These are phyloP conservation scores for Sebastes taczanowskii DNA, from an alignment of 2,797 vertebrate species.

Conservation along the genomic window DNA sequence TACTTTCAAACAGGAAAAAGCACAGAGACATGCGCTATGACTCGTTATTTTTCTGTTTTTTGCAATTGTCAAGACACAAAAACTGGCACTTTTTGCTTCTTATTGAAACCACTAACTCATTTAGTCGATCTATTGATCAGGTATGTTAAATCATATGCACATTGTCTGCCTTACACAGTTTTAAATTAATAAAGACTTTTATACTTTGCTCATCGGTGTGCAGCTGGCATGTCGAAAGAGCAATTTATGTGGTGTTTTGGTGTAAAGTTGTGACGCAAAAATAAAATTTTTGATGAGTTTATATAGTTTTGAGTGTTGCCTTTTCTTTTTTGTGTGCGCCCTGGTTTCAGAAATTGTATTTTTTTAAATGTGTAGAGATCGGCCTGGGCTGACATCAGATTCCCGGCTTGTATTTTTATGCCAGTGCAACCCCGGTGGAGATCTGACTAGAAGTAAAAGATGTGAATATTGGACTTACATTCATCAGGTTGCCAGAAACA, in stretches of 20 bases:
- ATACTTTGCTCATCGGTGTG: not conserved
- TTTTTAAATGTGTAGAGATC: not conserved
- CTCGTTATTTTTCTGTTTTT: not conserved
- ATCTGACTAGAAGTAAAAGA: not conserved
- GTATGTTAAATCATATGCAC: not conserved
- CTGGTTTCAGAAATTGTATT: not conserved
- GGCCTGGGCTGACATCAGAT: not conserved
- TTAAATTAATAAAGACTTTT: not conserved
- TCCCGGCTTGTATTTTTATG: not conserved
- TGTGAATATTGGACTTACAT: not conserved
- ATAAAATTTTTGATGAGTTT: no score
- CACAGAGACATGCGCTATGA: not conserved
- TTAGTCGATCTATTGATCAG: rapidly evolving
- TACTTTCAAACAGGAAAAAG: constrained; percentile 19
- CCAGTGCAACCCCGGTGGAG: not conserved
- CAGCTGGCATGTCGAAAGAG: not conserved
- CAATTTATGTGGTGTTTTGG: not conserved
- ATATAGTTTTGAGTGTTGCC: not conserved
- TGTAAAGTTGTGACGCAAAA: not conserved
- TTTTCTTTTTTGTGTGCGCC: not conserved
- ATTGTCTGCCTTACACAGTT: not conserved
- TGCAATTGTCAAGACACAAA: not conserved
- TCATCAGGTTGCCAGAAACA: not conserved
- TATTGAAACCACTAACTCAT: not conserved
- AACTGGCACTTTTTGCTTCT: not conserved